Percentiles rank a stretch among this genome's conserved stretches.
Evolutionary conservation across 2,113 vertebrate genomes (phyloP).

Genomic region (Rhizomys pruinosus): DNA sequence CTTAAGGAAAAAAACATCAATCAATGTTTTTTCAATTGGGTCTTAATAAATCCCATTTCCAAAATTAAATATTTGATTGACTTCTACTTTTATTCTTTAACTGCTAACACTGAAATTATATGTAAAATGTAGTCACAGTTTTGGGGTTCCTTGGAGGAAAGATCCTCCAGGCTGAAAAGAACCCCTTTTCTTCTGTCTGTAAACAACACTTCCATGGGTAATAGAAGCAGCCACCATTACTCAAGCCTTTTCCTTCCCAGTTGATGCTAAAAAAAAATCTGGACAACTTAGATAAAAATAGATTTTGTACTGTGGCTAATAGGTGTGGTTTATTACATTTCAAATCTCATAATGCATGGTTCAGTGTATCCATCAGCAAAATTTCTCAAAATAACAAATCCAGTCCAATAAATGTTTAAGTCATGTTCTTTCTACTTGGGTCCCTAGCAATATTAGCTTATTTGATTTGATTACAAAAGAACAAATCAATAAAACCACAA

Average conservation of each 20-base stretch:
- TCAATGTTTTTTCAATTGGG: background rate
- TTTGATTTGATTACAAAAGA: slow-evolving; percentile 69
- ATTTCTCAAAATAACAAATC: slow-evolving; percentile 59
- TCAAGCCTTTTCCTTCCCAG: slow-evolving; percentile 11
- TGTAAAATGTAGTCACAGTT: slow-evolving; percentile 42
- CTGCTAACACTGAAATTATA: slow-evolving; percentile 51
- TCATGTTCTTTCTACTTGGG: background rate
- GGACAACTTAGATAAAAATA: slow-evolving; percentile 49
- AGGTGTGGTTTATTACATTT: slow-evolving; percentile 28
- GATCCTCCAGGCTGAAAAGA: background rate
- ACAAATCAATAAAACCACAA: slow-evolving; percentile 60
- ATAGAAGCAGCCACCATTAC: slow-evolving; percentile 18
- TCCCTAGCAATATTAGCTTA: slow-evolving; percentile 44
- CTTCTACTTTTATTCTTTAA: slow-evolving; percentile 52
- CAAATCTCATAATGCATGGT: slow-evolving; percentile 44
- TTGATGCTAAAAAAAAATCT: slow-evolving; percentile 43
- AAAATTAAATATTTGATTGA: slow-evolving; percentile 56
- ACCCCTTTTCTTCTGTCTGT: background rate
- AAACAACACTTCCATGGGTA: background rate
- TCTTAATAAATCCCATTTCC: slow-evolving; percentile 38
- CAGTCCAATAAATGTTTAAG: slow-evolving; percentile 19
- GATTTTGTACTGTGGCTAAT: slow-evolving; percentile 37
- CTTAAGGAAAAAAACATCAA: slow-evolving; percentile 34
- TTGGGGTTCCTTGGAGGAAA: slow-evolving; percentile 15
- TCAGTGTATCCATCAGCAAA: slow-evolving; percentile 17